Evolutionary conservation across 2,888 invertebrate genomes (phyloP).

Genomic region (Kuschelorhynchus macadamiae): DNA sequence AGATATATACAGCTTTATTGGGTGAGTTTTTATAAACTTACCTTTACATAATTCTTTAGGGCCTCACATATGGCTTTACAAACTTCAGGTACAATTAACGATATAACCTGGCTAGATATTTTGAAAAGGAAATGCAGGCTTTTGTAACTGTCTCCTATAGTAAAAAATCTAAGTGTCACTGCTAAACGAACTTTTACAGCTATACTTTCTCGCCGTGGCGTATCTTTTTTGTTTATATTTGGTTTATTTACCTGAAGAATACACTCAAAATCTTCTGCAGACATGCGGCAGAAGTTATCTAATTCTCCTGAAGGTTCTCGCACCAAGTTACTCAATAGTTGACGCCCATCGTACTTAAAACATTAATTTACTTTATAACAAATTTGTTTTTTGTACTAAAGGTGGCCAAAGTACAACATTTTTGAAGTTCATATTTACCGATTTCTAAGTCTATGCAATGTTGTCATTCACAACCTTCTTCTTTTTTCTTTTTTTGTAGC

Average conservation of each 20-base stretch:
- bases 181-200: conserved; percentile 23
- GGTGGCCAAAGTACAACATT: no score
- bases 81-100: conserved; percentile 46
- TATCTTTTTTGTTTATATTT: conserved; percentile 19
- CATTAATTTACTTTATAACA: not conserved
- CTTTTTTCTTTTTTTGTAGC: no score
- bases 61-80: conserved; percentile 40
- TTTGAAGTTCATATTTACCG: no score
- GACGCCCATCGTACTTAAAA: conserved; percentile 59
- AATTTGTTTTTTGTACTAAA: no score
- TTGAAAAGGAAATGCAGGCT: conserved; percentile 46
- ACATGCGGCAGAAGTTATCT: not conserved
- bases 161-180: conserved; percentile 24
- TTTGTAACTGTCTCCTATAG: conserved; percentile 20
- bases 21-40: conserved; percentile 29
- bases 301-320: conserved; percentile 65
- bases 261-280: conserved; percentile 46
- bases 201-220: conserved; percentile 20
- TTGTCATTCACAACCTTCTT: no score
- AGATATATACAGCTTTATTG: not conserved
- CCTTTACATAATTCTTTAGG: conserved; percentile 47
- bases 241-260: conserved; percentile 39
- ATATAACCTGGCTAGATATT: conserved; percentile 46
- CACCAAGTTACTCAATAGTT: conserved; percentile 74
- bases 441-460: no score